phyloP scores from a whole-genome alignment of 2,797 vertebrate species.

The Hoplostethus atlanticus region DNA sequence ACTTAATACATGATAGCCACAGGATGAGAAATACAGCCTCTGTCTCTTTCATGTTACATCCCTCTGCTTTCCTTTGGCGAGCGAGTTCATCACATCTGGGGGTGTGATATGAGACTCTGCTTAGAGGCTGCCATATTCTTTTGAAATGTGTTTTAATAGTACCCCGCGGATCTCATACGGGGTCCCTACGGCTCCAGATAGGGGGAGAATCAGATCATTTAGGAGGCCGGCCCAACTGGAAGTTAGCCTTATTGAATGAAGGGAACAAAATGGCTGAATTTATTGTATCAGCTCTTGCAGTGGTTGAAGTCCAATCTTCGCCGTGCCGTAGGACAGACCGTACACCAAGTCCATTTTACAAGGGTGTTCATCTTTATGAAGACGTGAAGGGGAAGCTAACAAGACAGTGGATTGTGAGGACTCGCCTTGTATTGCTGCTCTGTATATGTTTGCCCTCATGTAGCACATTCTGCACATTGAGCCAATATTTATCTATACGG shows the following conservation, averaged over 20 bases:
- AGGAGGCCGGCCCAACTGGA: slow-evolving; percentile 33
- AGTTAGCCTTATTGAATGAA: slow-evolving; percentile 48
- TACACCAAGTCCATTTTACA: slow-evolving; percentile 1
- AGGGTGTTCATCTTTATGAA: slow-evolving; percentile 18
- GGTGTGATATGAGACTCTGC: slow-evolving; percentile 52
- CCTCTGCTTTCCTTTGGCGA: slow-evolving; percentile 40
- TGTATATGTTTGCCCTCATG: not conserved
- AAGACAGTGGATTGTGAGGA: not conserved
- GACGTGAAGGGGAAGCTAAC: not conserved
- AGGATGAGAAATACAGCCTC: slow-evolving; percentile 51
- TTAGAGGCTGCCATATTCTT: slow-evolving; percentile 54
- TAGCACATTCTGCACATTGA: not conserved
- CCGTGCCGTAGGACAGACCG: not conserved
- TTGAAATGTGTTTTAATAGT: slow-evolving; percentile 62
- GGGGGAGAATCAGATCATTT: slow-evolving; percentile 51
- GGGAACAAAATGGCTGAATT: slow-evolving; percentile 37
- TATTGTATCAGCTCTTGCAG: slow-evolving; percentile 46
- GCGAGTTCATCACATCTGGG: slow-evolving; percentile 57
- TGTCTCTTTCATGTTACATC: slow-evolving; percentile 62
- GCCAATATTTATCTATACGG: slow-evolving; percentile 37
- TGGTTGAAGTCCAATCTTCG: slow-evolving; percentile 19
- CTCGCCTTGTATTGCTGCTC: not conserved
- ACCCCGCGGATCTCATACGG: slow-evolving; percentile 44
- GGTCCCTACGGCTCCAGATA: slow-evolving; percentile 36
- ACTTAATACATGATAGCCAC: slow-evolving; percentile 63